These are phyloP conservation scores for Notoglanidium macrostoma DNA, from an alignment of 2,797 vertebrate species.

Conservation along the genomic window DNA sequence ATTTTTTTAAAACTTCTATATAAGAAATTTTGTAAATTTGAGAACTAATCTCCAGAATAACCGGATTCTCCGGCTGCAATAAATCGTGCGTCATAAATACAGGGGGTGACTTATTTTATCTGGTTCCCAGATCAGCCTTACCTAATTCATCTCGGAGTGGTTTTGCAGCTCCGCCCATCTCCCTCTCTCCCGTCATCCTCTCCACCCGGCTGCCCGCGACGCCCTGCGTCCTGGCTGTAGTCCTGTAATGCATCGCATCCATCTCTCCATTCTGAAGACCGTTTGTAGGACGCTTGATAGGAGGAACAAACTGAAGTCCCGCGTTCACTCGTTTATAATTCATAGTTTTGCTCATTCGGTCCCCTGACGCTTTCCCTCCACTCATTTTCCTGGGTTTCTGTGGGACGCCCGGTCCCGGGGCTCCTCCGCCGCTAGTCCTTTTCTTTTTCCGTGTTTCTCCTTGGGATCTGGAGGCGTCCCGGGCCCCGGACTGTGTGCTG, in stretches of 20 bases:
- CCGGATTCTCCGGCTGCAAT: neutral
- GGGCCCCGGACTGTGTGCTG: constrained; percentile 68
- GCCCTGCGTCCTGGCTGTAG: constrained; percentile 71
- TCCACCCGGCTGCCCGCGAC: constrained; percentile 69
- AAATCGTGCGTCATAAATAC: neutral
- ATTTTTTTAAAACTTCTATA: neutral
- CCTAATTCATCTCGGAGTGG: constrained; percentile 82
- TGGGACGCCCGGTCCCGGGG: constrained; percentile 60
- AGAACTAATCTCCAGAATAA: neutral
- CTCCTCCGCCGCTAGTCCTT: constrained; percentile 74
- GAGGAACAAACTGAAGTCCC: constrained; percentile 84
- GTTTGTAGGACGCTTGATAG: constrained; percentile 82
- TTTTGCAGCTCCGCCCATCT: constrained; percentile 72
- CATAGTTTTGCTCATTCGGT: constrained; percentile 85
- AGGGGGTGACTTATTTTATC: too few species aligned
- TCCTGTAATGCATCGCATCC: constrained; percentile 81
- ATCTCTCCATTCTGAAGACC: constrained; percentile 88
- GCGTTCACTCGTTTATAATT: constrained; percentile 85
- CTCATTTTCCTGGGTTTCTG: constrained; percentile 81
- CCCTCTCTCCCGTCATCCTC: constrained; percentile 71
- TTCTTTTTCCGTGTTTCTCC: constrained; percentile 85
- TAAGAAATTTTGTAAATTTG: neutral
- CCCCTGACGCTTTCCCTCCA: constrained; percentile 75
- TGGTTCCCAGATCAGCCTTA: constrained; percentile 64
- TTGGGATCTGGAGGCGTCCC: constrained; percentile 78